These are phyloP conservation scores for Aleiodes leptofemur DNA, from an alignment of 2,888 invertebrate species.

Conservation along the genomic window DNA sequence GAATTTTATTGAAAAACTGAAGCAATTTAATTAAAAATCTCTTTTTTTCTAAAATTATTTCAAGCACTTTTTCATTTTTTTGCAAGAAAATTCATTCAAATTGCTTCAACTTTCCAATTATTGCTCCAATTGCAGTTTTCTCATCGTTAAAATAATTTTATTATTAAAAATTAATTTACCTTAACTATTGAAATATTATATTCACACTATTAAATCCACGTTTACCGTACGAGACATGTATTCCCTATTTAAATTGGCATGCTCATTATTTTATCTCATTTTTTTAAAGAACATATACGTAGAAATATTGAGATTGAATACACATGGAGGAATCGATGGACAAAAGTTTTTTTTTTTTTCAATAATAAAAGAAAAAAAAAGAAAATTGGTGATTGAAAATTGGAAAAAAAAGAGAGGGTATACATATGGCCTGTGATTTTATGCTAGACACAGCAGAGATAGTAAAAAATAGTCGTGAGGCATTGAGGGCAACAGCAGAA, in stretches of 20 bases:
- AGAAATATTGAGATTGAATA: conserved; percentile 32
- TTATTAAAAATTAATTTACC: no score
- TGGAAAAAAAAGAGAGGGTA: not conserved
- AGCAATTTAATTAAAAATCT: no score
- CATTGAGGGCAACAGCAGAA: conserved; percentile 37
- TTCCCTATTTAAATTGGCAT: conserved; percentile 53
- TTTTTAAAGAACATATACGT: conserved; percentile 31
- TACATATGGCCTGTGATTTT: conserved; percentile 26
- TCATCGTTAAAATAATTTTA: no score
- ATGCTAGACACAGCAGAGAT: conserved; percentile 27
- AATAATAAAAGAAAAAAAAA: not conserved
- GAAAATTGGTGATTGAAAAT: not conserved
- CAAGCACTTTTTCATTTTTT: no score
- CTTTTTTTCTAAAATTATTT: no score
- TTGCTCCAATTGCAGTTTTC: no score
- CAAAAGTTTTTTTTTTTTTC: not conserved
- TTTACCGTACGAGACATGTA: conserved; percentile 59
- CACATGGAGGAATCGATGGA: conserved; percentile 26
- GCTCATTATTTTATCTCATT: conserved; percentile 27
- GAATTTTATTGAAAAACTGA: no score
- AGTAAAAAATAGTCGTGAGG: conserved; percentile 24
- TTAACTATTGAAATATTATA: not conserved
- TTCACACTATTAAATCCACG: conserved; percentile 9
- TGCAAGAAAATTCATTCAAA: no score
- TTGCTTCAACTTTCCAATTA: no score